Percentiles rank a stretch among this genome's conserved stretches.
Evolutionary conservation across 2,113 vertebrate species (phyloP).

Genomic region (Hemichromis elongatus): DNA sequence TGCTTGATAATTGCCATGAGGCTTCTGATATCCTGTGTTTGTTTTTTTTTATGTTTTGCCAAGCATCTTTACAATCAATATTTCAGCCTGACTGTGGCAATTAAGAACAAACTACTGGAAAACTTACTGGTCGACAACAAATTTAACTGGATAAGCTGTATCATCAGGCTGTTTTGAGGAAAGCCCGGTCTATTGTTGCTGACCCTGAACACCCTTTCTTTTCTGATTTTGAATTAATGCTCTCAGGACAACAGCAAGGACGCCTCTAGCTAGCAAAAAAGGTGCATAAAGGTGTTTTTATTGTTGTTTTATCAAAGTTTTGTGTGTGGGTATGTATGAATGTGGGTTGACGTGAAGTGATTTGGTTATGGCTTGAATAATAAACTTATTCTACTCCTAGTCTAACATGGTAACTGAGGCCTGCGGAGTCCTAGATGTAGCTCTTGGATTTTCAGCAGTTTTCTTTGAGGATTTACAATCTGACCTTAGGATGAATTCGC

Average conservation of each 20-base stretch:
- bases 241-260: background rate
- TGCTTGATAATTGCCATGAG: background rate
- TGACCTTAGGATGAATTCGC: background rate
- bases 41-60: background rate
- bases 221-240: background rate
- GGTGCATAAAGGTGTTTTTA: background rate
- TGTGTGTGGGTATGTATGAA: background rate
- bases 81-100: background rate
- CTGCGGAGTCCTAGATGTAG: background rate
- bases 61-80: background rate
- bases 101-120: background rate
- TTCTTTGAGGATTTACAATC: background rate
- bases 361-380: background rate
- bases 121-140: background rate
- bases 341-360: background rate
- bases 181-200: background rate
- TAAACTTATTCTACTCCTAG: background rate
- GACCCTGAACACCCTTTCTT: background rate
- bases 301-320: background rate
- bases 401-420: background rate
- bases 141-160: background rate
- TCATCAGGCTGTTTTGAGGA: background rate
- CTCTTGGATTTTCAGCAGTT: background rate
- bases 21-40: background rate
- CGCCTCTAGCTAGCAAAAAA: background rate